phyloP scores from a whole-genome alignment of 2,888 invertebrate genomes.

The Siphlonurus alternatus region DNA sequence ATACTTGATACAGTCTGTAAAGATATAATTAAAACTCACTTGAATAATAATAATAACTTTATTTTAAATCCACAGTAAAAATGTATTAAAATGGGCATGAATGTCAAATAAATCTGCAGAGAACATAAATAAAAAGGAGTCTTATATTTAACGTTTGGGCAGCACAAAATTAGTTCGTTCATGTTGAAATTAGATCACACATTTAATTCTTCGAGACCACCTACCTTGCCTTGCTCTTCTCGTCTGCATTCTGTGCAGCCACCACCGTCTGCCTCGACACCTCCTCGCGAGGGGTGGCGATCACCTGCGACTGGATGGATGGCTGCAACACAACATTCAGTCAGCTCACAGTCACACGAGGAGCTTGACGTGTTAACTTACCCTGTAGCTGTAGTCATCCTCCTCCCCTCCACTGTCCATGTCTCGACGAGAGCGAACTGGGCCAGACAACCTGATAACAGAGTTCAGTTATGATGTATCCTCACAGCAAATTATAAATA shows the following conservation, averaged over 20 bases:
- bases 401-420: conserved; percentile 27
- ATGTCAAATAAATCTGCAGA: too few species aligned
- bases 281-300: conserved; percentile 54
- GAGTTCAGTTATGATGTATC: neutral
- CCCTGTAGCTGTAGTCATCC: conserved; percentile 21
- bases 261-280: conserved; percentile 71
- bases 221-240: conserved; percentile 40
- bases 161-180: too few species aligned
- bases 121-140: too few species aligned
- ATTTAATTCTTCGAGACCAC: too few species aligned
- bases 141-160: too few species aligned
- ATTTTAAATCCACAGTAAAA: neutral
- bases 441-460: conserved; percentile 17
- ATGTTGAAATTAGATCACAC: too few species aligned
- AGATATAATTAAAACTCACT: neutral
- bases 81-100: neutral
- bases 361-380: conserved; percentile 9
- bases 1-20: neutral
- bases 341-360: conserved; percentile 21
- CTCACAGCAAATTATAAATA: neutral
- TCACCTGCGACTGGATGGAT: conserved; percentile 61
- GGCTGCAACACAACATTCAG: conserved; percentile 27
- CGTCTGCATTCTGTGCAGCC: conserved; percentile 68
- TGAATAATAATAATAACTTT: neutral
- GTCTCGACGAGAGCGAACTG: conserved; percentile 16